Evolutionary conservation across 2,888 invertebrate genomes (phyloP).

Genomic region (Brenthis daphne): DNA sequence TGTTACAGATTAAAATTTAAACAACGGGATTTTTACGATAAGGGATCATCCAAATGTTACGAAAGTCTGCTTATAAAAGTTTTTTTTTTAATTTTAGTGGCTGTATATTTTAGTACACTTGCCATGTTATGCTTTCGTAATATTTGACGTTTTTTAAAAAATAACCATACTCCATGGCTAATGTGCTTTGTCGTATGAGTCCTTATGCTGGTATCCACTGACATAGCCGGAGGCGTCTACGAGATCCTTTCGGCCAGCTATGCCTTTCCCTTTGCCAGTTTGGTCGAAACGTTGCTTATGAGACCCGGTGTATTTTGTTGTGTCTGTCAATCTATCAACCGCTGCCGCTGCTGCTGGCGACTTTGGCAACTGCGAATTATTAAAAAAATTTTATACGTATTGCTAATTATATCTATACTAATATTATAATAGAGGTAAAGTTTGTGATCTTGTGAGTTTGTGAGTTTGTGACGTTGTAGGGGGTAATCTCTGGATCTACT

Average conservation of each 20-base stretch:
- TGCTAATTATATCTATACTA: too few species aligned
- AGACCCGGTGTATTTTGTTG: slow-evolving; percentile 94
- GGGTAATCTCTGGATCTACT: too few species aligned
- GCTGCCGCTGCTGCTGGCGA: slow-evolving; percentile 78
- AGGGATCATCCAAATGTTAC: slow-evolving; percentile 12
- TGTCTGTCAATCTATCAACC: slow-evolving; percentile 91
- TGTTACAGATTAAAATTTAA: not conserved
- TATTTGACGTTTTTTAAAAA: not conserved
- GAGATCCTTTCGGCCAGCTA: slow-evolving; percentile 90
- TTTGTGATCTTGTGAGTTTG: too few species aligned
- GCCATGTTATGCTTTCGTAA: not conserved
- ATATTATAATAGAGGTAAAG: too few species aligned
- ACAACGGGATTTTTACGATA: slow-evolving; percentile 10
- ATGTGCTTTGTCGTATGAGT: slow-evolving; percentile 86
- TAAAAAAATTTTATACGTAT: too few species aligned
- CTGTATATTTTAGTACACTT: not conserved
- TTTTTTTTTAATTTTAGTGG: too few species aligned
- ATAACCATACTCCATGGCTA: slow-evolving; percentile 43
- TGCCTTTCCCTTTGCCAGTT: slow-evolving; percentile 92
- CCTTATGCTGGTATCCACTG: slow-evolving; percentile 91
- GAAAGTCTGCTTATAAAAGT: not conserved
- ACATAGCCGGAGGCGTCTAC: slow-evolving; percentile 91
- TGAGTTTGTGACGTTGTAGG: too few species aligned
- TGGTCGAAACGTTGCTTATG: slow-evolving; percentile 94
- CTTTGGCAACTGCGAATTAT: slow-evolving; percentile 57